Base-by-base conservation (phyloP, 1,140 invertebrate genomes). In the Habropoda laboriosa region DNA sequence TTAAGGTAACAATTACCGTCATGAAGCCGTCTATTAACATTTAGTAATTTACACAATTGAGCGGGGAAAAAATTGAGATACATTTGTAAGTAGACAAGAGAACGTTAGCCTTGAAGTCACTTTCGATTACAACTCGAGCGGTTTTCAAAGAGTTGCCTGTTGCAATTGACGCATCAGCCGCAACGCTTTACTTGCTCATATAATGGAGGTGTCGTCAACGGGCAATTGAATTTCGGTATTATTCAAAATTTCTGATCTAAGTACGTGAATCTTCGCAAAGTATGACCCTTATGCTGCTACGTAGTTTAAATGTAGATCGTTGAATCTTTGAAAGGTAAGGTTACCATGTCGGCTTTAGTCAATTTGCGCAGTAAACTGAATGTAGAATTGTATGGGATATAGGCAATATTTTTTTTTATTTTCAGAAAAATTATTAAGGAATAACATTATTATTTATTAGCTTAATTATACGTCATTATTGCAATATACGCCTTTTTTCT, bases 71-170 rank as follows among this genome's bases (percentile, higher is more conserved):
- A 21, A 1, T 2, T 61, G 27, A 27, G n/a, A 49, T 18, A 24
- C 12, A 38, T 49, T 51, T n/a, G 4, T 32, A 18, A n/a, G 27
- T 21, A 32, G 32, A 60, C 58, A 49, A 49, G 64, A 49, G 53
- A 77, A 42, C 7, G 18, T 71, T 71, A 78, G 66, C 75, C 75
- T 78, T 78, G 75, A 78, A 78, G 35, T 76, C 2, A 30, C 67
- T 71, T 71, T 61, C 67, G 45, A 55, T 66, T 30, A 27, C 12
- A 53, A 5, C 0, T 47, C 38, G 38, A 49, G 35, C 21, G 32
- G 18, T 40, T 72, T 55, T 57, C 13, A 27, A 21, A 58, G 32
- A 51, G 32, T 35, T 79, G 47, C 47, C 27, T 79, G 27, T 64
- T 73, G 70, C 38, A 55, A 45, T 64, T 18, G 12, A 13, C 16